Base-by-base conservation (phyloP, 1,140 invertebrate species). In the Microplitis mediator region DNA sequence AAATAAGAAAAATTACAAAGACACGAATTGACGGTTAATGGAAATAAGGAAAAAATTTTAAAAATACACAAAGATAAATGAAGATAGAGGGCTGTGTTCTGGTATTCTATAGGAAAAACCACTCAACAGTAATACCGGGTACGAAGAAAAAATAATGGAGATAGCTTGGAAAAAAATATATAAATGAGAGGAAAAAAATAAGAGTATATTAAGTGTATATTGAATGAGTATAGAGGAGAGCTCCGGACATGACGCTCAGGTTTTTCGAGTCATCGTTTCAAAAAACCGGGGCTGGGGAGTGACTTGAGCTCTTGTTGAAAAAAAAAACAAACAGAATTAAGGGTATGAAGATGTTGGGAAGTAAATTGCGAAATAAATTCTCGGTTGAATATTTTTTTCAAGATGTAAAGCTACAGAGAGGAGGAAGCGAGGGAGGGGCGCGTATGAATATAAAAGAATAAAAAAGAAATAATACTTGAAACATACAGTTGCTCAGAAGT, bases 281-380 rank as follows among this genome's bases (percentile, higher is more conserved):
- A 58, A 58, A 58, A 54, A 54, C n/a, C 39, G 39, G 39, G 39
- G 5, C 39, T 45, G 39, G 39, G 23, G 23, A 23, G 23, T 23
- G 23, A 23, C 23, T 23, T 23, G 23, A 23, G 23, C 23, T 23
- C 23, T 23, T 23, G 23, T 23, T 23, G 23, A 23, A 23, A 23
- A 23, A 23, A 23, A 23, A 23, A 23, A 23, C 23, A 23, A 54
- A 54, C 4, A 13, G n/a, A 54, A 54, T 14, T 54, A 54, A 54
- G 13, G 36, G 4, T 45, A 71, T 71, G 51, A 36, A 64, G 61
- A 71, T 36, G 61, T 71, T 56, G 51, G 36, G 14, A 52, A 65
- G 60, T 65, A 71, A 71, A 71, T 71, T 45, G 45, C 56, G 69
- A 71, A 62, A 56, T 71, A 71, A 71, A 71, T 64, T 45, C 35